Evolutionary conservation across 1,140 invertebrate species (phyloP).

Genomic region (Papilio aristodemus): DNA sequence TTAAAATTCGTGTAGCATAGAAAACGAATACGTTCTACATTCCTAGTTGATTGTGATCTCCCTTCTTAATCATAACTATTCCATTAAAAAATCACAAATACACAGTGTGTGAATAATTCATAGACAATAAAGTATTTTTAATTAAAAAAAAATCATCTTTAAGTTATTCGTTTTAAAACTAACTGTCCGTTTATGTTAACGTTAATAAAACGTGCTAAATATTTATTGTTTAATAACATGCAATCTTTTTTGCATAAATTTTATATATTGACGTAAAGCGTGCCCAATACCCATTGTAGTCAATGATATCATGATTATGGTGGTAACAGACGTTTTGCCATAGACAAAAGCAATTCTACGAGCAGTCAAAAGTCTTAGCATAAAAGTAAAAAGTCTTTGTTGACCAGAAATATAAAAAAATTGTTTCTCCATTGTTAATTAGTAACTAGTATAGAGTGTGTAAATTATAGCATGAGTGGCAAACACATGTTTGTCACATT

Average conservation of each 20-base stretch:
- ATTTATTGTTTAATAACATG: conserved; percentile 3
- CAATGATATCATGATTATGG: not conserved
- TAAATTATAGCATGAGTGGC: too few relatives aligned
- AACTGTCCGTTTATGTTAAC: not conserved
- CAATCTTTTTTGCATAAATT: not conserved
- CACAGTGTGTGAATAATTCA: too few relatives aligned
- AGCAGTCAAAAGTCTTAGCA: too few relatives aligned
- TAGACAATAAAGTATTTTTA: too few relatives aligned
- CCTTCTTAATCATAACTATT: too few relatives aligned
- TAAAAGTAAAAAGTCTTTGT: too few relatives aligned
- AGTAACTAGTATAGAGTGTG: too few relatives aligned
- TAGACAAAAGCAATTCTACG: not conserved
- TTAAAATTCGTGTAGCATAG: not conserved
- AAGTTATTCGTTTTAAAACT: not conserved
- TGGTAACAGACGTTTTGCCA: not conserved
- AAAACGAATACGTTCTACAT: not conserved
- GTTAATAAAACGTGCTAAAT: not conserved
- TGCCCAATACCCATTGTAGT: conserved; percentile 10
- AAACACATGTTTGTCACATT: too few relatives aligned
- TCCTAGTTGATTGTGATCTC: not conserved
- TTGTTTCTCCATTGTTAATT: too few relatives aligned
- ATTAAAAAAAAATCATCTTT: too few relatives aligned
- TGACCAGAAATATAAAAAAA: too few relatives aligned
- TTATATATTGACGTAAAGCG: not conserved
- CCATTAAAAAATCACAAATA: too few relatives aligned